These are phyloP conservation scores for Zaprionus camerounensis DNA, from an alignment of 1,140 invertebrate species.

Conservation along the genomic window DNA sequence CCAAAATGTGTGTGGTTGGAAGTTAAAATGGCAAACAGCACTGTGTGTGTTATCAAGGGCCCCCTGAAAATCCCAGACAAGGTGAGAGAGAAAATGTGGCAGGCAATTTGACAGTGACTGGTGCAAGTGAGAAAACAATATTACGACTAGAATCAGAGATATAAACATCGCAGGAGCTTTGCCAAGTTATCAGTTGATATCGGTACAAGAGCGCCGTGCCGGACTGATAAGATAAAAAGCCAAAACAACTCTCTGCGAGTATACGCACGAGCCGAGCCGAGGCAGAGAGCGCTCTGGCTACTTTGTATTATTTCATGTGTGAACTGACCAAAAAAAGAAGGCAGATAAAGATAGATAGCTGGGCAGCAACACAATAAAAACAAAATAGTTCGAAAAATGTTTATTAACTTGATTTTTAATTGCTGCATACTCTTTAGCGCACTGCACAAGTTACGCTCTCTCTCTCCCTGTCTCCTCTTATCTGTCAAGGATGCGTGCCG, in stretches of 20 bases:
- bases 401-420: neutral
- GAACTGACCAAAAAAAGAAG: conserved; percentile 30
- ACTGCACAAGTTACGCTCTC: neutral
- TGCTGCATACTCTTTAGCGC: conserved; percentile 45
- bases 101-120: conserved; percentile 1
- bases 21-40: conserved; percentile 52
- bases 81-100: conserved; percentile 6
- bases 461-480: conserved; percentile 2
- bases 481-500: conserved; percentile 23
- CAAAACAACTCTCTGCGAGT: conserved; percentile 19
- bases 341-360: conserved; percentile 19
- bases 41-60: conserved; percentile 22
- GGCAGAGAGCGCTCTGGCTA: neutral
- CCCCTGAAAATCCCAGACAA: conserved; percentile 34
- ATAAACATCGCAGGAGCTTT: conserved; percentile 33
- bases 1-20: neutral
- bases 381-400: neutral
- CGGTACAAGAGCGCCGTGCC: conserved; percentile 7
- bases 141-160: conserved; percentile 21
- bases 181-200: conserved; percentile 46
- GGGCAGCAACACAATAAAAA: neutral
- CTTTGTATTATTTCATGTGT: conserved; percentile 21
- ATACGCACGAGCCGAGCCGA: neutral
- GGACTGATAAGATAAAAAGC: conserved; percentile 48
- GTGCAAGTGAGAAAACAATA: conserved; percentile 23